These are phyloP conservation scores for Enteromius paludinosus DNA, from an alignment of 2,797 vertebrate genomes.

Conservation along the genomic window DNA sequence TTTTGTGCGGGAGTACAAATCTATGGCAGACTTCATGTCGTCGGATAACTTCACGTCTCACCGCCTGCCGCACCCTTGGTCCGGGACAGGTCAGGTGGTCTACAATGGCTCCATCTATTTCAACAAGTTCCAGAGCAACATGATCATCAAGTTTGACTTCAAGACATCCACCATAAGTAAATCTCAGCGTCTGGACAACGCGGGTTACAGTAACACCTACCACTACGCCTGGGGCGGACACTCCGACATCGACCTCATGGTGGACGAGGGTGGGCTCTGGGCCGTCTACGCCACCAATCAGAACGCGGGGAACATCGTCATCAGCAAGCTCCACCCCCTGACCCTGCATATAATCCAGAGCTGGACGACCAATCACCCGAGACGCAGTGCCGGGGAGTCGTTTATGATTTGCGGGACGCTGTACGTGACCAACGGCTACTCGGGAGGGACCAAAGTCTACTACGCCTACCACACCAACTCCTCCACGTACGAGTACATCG, in stretches of 20 bases:
- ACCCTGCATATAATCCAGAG: slow-evolving; percentile 91
- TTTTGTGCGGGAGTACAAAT: slow-evolving; percentile 94
- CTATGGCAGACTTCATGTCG: slow-evolving; percentile 94
- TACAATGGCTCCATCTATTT: slow-evolving; percentile 99
- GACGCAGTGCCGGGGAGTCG: slow-evolving; percentile 93
- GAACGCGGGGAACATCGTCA: slow-evolving; percentile 95
- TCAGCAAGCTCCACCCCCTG: slow-evolving; percentile 94
- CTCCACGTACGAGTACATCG: slow-evolving; percentile 97
- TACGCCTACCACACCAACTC: slow-evolving; percentile 98
- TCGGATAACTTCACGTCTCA: slow-evolving; percentile 97
- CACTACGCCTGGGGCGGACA: slow-evolving; percentile 98
- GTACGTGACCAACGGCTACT: slow-evolving; percentile 96
- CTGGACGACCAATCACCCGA: slow-evolving; percentile 97
- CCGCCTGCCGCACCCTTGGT: slow-evolving; percentile 97
- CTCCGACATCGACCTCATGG: slow-evolving; percentile 98
- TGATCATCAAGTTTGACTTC: slow-evolving; percentile 96
- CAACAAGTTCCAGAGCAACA: slow-evolving; percentile 99
- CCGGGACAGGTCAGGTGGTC: slow-evolving; percentile 95
- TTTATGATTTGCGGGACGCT: slow-evolving; percentile 98
- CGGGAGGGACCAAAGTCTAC: slow-evolving; percentile 95
- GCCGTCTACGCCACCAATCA: slow-evolving; percentile 97
- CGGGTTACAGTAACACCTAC: slow-evolving; percentile 95
- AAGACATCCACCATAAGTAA: slow-evolving; percentile 92
- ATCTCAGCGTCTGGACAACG: slow-evolving; percentile 92
- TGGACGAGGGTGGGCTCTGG: slow-evolving; percentile 94